phyloP scores from a whole-genome alignment of 1,140 invertebrate genomes.

The Eubasilissa regina region DNA sequence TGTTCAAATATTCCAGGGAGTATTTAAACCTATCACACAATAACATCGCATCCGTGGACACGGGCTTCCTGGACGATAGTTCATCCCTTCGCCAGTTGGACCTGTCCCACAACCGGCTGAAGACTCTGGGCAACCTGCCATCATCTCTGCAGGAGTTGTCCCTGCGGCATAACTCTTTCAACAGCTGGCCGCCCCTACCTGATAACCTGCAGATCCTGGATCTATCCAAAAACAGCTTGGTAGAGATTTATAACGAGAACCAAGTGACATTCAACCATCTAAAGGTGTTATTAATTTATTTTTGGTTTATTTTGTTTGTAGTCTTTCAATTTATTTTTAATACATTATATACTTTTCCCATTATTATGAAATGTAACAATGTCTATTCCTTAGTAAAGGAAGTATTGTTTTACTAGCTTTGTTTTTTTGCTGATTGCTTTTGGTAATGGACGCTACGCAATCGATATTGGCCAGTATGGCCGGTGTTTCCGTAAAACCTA shows the following conservation, averaged over 20 bases:
- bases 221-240: constrained; percentile 65
- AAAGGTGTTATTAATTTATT: constrained; percentile 12
- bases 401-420: no score
- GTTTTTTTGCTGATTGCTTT: no score
- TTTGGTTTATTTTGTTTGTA: background rate
- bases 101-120: constrained; percentile 69
- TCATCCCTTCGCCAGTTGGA: constrained; percentile 66
- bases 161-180: constrained; percentile 66
- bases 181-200: constrained; percentile 67
- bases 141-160: constrained; percentile 64
- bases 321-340: no score
- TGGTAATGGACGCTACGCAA: no score
- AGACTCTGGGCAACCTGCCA: constrained; percentile 65
- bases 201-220: constrained; percentile 67
- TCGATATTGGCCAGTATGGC: no score
- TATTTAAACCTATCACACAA: constrained; percentile 69
- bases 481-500: no score
- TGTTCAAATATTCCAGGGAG: constrained; percentile 63
- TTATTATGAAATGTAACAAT: no score
- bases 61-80: constrained; percentile 64
- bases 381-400: no score
- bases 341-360: no score
- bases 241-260: background rate
- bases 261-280: background rate
- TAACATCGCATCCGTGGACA: constrained; percentile 67